Percentiles rank a stretch among this genome's conserved stretches.
phyloP scores from a whole-genome alignment of 2,888 invertebrate genomes.

The Ichneumon xanthorius region DNA sequence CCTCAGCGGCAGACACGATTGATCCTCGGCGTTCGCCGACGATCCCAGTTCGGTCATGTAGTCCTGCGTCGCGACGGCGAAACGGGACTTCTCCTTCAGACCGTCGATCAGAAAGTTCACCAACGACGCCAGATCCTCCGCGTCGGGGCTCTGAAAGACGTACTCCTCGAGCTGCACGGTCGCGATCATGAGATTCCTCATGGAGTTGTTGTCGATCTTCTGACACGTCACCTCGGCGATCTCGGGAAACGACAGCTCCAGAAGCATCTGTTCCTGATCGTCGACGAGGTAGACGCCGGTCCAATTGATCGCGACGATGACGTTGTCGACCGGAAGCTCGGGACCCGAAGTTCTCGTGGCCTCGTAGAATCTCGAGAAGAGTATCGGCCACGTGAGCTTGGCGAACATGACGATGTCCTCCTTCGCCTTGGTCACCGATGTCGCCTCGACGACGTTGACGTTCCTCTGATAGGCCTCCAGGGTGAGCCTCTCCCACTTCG shows the following conservation, averaged over 20 bases:
- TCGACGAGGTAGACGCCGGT: constrained; percentile 97
- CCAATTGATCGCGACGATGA: constrained; percentile 96
- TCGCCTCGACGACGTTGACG: constrained; percentile 89
- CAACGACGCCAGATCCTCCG: constrained; percentile 93
- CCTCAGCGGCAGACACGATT: constrained; percentile 87
- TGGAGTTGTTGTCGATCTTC: constrained; percentile 85
- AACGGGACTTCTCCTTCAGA: constrained; percentile 93
- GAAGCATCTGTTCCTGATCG: constrained; percentile 95
- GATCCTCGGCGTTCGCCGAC: constrained; percentile 86
- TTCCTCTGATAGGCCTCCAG: constrained; percentile 90
- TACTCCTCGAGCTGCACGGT: constrained; percentile 96
- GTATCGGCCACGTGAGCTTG: constrained; percentile 96
- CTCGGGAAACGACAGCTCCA: constrained; percentile 95
- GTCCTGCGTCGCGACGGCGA: constrained; percentile 91
- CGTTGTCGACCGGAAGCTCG: constrained; percentile 88
- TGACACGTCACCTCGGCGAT: constrained; percentile 90
- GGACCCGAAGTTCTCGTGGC: constrained; percentile 92
- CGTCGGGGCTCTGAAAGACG: constrained; percentile 95
- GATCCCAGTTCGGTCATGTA: constrained; percentile 85
- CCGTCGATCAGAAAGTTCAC: constrained; percentile 95
- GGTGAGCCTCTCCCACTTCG: constrained; percentile 91
- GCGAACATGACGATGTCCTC: constrained; percentile 97
- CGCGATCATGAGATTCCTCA: constrained; percentile 90
- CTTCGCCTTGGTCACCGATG: constrained; percentile 90
- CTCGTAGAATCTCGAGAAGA: constrained; percentile 98